Evolutionary conservation across 1,140 invertebrate genomes (phyloP), one percentile per base, ranked within the genome.

Genomic region (Leptinotarsa lineolata): DNA sequence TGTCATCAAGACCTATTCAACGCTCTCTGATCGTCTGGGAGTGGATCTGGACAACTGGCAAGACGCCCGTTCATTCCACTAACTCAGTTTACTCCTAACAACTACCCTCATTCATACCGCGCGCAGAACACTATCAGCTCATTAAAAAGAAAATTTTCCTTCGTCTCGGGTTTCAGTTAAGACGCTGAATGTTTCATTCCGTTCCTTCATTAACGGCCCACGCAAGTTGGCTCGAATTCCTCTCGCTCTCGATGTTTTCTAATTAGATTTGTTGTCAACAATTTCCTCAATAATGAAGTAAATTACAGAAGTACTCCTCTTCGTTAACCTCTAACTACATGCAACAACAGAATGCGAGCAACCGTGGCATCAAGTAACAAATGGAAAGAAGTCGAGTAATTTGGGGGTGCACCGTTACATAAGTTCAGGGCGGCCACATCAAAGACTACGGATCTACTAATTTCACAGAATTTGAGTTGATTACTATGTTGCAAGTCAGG

Each of bases 181-280:
- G 48, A 54, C 16, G 48, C n/a, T 13, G 15, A 16, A 5, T 54
- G 15, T n/a, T 15, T 13, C n/a, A 54, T 54, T 54, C 48, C 48
- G n/a, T 54, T 54, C 48, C 48, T 54, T 54, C 48, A 54, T 54
- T 54, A 54, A 54, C 48, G 48, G 48, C 15, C 48, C 48, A 54
- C n/a, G 48, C 48, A 54, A 54, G n/a, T 18, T 54, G 13, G 48
- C 48, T 54, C 48, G 16, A 54, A 54, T 54, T 54, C 5, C 48
- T 54, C 15, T 18, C 6, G 48, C n/a, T 54, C 48, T 54, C 48
- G 48, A 16, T 18, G 48, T 54, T 54, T 54, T 8, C 48, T 54
- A 54, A 54, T 54, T 54, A 54, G 48, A 54, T 54, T 54, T 54
- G 48, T 54, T 54, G 48, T 54, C 48, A 54, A 54, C 48, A 54